These are phyloP conservation scores for Drosophila erecta DNA, from an alignment of 1,140 invertebrate genomes.

Conservation along the genomic window DNA sequence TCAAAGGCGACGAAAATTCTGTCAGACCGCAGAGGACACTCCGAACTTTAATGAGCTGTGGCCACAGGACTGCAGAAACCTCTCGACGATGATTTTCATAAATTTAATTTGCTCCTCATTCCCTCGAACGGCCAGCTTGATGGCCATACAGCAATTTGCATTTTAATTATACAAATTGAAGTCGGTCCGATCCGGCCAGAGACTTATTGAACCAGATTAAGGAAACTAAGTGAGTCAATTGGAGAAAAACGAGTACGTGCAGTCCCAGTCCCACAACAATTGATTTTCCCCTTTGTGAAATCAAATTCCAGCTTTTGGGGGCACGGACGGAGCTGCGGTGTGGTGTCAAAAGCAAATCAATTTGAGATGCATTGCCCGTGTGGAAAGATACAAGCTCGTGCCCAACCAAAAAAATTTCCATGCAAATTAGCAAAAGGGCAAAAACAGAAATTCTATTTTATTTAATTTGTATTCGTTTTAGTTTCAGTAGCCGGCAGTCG, in stretches of 20 bases:
- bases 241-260: constrained; percentile 33
- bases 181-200: constrained; percentile 26
- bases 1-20: constrained; percentile 52
- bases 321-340: too few relatives aligned
- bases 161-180: constrained; percentile 73
- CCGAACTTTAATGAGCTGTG: constrained; percentile 62
- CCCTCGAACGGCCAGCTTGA: constrained; percentile 14
- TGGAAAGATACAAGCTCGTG: constrained; percentile 25
- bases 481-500: constrained; percentile 19
- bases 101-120: constrained; percentile 51
- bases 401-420: constrained; percentile 40
- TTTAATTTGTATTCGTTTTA: constrained; percentile 62
- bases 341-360: constrained; percentile 36
- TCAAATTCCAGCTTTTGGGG: constrained; percentile 23
- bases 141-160: constrained; percentile 57
- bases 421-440: constrained; percentile 36
- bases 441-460: constrained; percentile 46
- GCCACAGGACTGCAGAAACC: constrained; percentile 34
- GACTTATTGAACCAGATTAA: constrained; percentile 30
- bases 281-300: constrained; percentile 35
- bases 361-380: constrained; percentile 39
- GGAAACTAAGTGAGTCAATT: constrained; percentile 44
- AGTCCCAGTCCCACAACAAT: constrained; percentile 23
- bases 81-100: constrained; percentile 64
- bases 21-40: constrained; percentile 22